phyloP scores from a whole-genome alignment of 2,888 invertebrate genomes.

The Galerucella calmariensis region DNA sequence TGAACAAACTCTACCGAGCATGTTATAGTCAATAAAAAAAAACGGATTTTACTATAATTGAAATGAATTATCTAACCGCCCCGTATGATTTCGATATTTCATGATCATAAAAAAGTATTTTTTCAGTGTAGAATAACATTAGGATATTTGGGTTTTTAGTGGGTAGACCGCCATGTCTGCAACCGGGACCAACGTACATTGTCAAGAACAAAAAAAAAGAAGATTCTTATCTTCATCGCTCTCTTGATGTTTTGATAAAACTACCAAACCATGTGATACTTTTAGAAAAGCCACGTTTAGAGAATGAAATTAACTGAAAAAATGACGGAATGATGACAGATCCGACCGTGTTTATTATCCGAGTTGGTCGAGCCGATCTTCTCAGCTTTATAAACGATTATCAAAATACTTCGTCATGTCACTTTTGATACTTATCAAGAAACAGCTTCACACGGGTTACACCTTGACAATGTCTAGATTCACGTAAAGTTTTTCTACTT shows the following conservation, averaged over 20 bases:
- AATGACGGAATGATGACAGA: conserved; percentile 56
- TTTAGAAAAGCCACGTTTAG: conserved; percentile 28
- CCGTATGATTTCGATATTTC: neutral
- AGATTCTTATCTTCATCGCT: conserved; percentile 22
- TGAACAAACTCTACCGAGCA: no score
- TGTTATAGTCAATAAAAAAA: no score
- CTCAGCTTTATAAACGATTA: conserved; percentile 56
- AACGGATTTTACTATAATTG: no score
- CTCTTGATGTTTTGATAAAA: conserved; percentile 34
- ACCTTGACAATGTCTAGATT: conserved; percentile 11
- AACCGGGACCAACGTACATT: conserved; percentile 22
- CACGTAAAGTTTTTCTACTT: neutral
- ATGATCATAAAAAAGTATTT: neutral
- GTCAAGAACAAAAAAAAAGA: conserved; percentile 22
- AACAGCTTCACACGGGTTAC: conserved; percentile 36
- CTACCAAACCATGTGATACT: conserved; percentile 34
- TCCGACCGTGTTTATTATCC: conserved; percentile 48
- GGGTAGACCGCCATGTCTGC: conserved; percentile 12
- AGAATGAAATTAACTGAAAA: conserved; percentile 57
- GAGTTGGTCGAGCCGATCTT: conserved; percentile 47
- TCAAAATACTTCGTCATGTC: conserved; percentile 60
- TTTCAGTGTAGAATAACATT: conserved; percentile 4
- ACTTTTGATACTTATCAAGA: conserved; percentile 51
- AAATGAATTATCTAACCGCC: neutral
- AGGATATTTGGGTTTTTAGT: conserved; percentile 7